Evolutionary conservation across 2,797 vertebrate species (phyloP).

Genomic region (Sarcophilus harrisii): DNA sequence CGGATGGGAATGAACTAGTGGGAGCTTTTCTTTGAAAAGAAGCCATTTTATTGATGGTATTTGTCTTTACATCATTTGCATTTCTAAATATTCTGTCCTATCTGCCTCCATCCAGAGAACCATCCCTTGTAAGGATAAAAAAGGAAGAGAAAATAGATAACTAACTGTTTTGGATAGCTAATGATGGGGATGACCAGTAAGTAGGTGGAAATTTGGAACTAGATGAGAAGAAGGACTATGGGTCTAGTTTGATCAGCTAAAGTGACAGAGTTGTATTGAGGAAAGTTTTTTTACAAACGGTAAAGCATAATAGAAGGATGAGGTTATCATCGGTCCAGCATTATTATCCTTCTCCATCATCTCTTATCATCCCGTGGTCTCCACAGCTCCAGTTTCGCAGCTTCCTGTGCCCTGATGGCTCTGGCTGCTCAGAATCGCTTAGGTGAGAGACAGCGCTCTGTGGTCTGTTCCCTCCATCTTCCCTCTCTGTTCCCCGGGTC

Average conservation of each 20-base stretch:
- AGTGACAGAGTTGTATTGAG: neutral
- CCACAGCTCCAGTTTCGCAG: constrained; percentile 88
- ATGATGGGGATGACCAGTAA: neutral
- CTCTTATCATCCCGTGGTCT: constrained; percentile 47
- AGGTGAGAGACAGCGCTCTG: constrained; percentile 82
- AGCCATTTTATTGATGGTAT: neutral
- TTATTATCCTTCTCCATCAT: fast-evolving
- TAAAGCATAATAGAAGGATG: neutral
- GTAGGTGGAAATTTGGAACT: neutral
- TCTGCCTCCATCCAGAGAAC: neutral
- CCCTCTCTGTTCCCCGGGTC: constrained; percentile 28
- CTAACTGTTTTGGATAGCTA: neutral
- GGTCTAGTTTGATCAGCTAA: neutral
- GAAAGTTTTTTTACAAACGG: neutral
- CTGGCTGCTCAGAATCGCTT: constrained; percentile 85
- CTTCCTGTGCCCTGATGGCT: constrained; percentile 92
- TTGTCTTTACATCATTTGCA: neutral
- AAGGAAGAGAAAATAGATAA: neutral
- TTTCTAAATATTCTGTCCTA: neutral
- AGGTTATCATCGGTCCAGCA: neutral
- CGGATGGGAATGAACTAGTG: neutral
- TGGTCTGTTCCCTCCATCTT: neutral
- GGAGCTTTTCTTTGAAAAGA: neutral
- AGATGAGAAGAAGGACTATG: neutral
- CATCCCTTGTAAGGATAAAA: neutral